Percentiles rank a stretch among this genome's conserved stretches.
phyloP scores from a whole-genome alignment of 2,888 invertebrate species.

The Terebella lapidaria region DNA sequence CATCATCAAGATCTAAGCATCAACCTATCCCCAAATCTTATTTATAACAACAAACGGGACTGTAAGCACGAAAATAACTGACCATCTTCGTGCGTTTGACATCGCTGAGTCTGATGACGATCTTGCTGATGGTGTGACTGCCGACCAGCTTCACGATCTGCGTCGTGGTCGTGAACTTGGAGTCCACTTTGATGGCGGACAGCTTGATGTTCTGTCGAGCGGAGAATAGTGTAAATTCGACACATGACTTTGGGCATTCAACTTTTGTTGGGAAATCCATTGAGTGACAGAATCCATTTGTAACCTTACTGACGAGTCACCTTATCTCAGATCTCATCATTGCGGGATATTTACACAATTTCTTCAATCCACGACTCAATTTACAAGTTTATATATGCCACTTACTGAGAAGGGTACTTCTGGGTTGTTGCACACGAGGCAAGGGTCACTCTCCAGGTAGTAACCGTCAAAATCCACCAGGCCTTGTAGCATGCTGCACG shows the following conservation, averaged over 20 bases:
- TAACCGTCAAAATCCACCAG: slow-evolving; percentile 93
- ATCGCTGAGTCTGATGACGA: slow-evolving; percentile 87
- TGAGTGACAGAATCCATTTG: too few relatives aligned
- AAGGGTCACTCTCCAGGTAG: slow-evolving; percentile 94
- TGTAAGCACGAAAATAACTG: too few relatives aligned
- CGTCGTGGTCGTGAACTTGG: slow-evolving; percentile 95
- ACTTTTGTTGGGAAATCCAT: too few relatives aligned
- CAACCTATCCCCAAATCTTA: neutral
- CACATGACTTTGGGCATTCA: too few relatives aligned
- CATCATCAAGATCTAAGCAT: too few relatives aligned
- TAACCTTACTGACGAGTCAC: too few relatives aligned
- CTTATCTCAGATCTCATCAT: too few relatives aligned
- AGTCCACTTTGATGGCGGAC: slow-evolving; percentile 89
- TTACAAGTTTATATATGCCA: too few relatives aligned
- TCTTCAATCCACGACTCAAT: too few relatives aligned
- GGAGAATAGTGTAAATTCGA: too few relatives aligned
- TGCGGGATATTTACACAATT: too few relatives aligned
- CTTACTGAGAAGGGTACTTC: slow-evolving; percentile 68
- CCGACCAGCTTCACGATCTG: slow-evolving; percentile 94
- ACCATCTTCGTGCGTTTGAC: slow-evolving; percentile 94
- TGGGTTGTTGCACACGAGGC: slow-evolving; percentile 95
- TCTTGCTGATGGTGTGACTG: slow-evolving; percentile 90
- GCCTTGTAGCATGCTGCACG: slow-evolving; percentile 69
- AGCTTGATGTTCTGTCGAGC: slow-evolving; percentile 69
- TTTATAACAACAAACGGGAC: neutral